Conservation (phyloP, 2,888 invertebrate species). For the Zele albiditarsus region DNA sequence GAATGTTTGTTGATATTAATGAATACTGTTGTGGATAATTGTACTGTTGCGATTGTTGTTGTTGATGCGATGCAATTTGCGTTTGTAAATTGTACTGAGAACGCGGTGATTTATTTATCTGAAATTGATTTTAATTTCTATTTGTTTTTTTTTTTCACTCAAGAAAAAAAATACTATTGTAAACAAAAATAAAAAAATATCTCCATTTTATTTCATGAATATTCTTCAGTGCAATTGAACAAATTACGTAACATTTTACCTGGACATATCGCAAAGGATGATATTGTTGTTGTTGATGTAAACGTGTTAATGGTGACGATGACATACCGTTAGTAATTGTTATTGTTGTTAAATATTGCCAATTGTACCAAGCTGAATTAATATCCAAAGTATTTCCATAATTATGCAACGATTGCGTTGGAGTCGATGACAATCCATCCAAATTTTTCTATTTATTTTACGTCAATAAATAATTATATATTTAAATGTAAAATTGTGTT, state of each 20-base stretch:
- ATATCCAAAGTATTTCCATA: neutral
- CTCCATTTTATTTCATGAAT: too few species aligned
- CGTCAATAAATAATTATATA: too few species aligned
- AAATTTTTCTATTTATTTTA: neutral
- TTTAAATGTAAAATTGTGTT: too few species aligned
- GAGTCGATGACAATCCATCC: neutral
- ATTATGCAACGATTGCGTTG: neutral
- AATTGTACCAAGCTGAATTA: neutral
- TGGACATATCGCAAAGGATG: neutral
- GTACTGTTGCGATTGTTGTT: neutral
- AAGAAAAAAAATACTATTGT: too few species aligned
- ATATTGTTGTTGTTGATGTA: neutral
- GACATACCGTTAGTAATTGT: neutral
- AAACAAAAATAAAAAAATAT: too few species aligned
- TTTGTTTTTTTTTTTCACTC: too few species aligned
- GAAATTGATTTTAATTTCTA: neutral
- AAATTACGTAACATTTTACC: neutral
- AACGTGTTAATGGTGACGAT: neutral
- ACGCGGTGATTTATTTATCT: neutral
- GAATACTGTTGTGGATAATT: constrained; percentile 1
- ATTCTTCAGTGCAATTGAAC: neutral
- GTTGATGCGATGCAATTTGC: neutral
- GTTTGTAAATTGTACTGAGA: constrained; percentile 3
- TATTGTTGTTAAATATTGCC: neutral
- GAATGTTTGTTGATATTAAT: neutral